phyloP scores from a whole-genome alignment of 2,888 invertebrate species.

The Mesorhabditis spiculigera region DNA sequence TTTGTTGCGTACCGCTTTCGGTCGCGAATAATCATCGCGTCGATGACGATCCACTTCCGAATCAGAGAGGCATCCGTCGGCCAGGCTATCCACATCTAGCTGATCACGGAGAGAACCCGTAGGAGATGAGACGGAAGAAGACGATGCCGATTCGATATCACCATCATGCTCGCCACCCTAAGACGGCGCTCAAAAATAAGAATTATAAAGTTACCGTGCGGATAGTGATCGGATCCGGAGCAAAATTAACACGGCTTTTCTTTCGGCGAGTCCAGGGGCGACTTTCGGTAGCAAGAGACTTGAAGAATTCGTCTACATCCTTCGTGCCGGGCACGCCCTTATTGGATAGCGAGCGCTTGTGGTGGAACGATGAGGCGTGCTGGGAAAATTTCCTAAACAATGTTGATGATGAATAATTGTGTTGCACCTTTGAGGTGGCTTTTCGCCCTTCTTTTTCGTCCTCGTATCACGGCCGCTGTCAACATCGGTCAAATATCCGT shows the following conservation, averaged over 20 bases:
- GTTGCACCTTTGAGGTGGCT: constrained; percentile 8
- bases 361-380: constrained; percentile 22
- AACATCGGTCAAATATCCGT: constrained; percentile 9
- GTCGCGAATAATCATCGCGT: constrained; percentile 81
- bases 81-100: constrained; percentile 30
- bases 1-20: constrained; percentile 59
- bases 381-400: constrained; percentile 7
- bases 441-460: not conserved
- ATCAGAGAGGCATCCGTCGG: constrained; percentile 54
- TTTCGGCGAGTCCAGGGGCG: constrained; percentile 17
- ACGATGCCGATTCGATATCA: constrained; percentile 29
- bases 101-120: constrained; percentile 31
- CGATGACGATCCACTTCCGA: constrained; percentile 50
- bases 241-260: constrained; percentile 26
- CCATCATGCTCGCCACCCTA: constrained; percentile 16
- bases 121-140: constrained; percentile 34
- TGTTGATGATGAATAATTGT: constrained; percentile 1
- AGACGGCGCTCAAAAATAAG: not conserved
- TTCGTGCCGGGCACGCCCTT: constrained; percentile 22
- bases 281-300: constrained; percentile 15
- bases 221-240: not conserved
- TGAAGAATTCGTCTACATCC: constrained; percentile 15
- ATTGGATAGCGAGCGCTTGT: constrained; percentile 21
- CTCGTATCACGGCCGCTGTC: constrained; percentile 10
- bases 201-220: constrained; percentile 7